Conservation (phyloP, 2,113 vertebrate species). For the Pteropus alecto region DNA sequence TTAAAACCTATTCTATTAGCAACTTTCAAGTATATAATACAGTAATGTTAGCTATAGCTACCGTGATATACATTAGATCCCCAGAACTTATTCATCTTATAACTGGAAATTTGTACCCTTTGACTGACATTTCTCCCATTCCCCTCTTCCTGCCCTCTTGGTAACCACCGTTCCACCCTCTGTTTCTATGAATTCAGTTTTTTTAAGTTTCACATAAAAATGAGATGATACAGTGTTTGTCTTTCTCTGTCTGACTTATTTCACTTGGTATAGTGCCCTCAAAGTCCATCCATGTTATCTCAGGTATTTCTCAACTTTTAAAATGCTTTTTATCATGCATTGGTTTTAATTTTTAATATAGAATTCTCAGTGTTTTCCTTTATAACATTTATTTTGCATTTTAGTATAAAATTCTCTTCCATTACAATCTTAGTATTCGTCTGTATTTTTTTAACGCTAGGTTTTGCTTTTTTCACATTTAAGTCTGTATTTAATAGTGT, state of each 20-base stretch:
- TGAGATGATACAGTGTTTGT: background rate
- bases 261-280: background rate
- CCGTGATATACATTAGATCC: background rate
- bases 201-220: background rate
- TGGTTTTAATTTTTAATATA: constrained; percentile 13
- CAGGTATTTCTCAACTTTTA: background rate
- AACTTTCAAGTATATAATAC: background rate
- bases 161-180: background rate
- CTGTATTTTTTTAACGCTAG: background rate
- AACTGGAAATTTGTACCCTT: background rate
- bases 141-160: too few relatives aligned
- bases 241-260: background rate
- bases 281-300: background rate
- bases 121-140: background rate
- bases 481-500: background rate
- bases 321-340: background rate
- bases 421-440: background rate
- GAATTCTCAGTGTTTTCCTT: background rate
- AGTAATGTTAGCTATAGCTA: background rate
- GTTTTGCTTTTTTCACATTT: background rate
- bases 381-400: background rate
- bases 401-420: background rate
- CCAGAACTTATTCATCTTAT: background rate
- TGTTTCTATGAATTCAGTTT: background rate
- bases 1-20: background rate